Conservation (phyloP, 2,888 invertebrate species). For the Acronicta aceris region DNA sequence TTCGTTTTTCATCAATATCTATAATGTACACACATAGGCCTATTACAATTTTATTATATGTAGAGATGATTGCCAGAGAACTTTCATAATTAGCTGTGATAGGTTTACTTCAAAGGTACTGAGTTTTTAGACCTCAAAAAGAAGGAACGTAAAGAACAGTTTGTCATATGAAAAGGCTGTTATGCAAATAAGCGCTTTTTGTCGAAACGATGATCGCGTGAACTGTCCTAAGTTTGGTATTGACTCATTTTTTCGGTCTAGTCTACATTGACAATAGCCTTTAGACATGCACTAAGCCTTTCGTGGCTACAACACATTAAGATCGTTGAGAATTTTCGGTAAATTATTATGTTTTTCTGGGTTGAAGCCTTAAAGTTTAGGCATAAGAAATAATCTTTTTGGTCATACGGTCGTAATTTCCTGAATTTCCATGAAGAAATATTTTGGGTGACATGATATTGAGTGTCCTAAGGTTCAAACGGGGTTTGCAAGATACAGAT, state of each 20-base stretch:
- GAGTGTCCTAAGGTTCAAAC: not conserved
- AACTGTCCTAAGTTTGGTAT: conserved; percentile 31
- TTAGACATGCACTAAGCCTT: conserved; percentile 39
- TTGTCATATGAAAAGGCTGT: conserved; percentile 26
- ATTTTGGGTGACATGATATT: not conserved
- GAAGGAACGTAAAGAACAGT: too few species aligned
- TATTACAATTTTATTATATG: too few species aligned
- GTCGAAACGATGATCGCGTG: conserved; percentile 25
- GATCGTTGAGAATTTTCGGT: conserved; percentile 16
- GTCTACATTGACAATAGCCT: conserved; percentile 28
- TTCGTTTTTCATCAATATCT: too few species aligned
- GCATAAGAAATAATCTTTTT: too few species aligned
- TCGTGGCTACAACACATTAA: conserved; percentile 40
- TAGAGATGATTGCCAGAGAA: too few species aligned
- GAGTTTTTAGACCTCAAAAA: too few species aligned
- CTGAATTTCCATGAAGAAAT: not conserved
- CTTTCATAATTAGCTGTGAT: too few species aligned
- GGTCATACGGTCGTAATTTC: not conserved
- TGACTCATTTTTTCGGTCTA: conserved; percentile 26
- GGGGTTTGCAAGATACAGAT: not conserved
- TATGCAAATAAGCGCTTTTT: conserved; percentile 25
- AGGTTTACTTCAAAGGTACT: too few species aligned
- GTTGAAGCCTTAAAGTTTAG: conserved; percentile 9
- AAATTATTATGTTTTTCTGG: conserved; percentile 13
- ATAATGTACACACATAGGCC: too few species aligned